A percentile compares a stretch with the other conserved stretches of the same genome.
Evolutionary conservation across 2,888 invertebrate species (phyloP).

Genomic region (Quadroppia sp.): DNA sequence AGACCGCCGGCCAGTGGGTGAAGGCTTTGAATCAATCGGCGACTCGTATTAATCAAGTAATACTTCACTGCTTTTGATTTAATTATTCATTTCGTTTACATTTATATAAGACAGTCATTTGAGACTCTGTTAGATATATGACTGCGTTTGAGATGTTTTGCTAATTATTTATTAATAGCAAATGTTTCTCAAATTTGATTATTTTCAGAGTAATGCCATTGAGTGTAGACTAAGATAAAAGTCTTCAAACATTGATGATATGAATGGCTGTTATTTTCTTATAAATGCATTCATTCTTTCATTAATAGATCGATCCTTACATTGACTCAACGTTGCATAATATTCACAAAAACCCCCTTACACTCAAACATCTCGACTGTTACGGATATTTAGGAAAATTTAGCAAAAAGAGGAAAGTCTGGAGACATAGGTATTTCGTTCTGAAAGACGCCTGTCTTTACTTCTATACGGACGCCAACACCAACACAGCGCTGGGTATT

Average conservation of each 20-base stretch:
- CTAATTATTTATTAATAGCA: no score
- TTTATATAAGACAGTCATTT: not conserved
- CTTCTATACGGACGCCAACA: slow-evolving; percentile 82
- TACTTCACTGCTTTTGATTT: slow-evolving; percentile 38
- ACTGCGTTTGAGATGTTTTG: no score
- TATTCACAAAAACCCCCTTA: slow-evolving; percentile 68
- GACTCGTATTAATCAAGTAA: slow-evolving; percentile 66
- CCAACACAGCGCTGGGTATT: slow-evolving; percentile 80
- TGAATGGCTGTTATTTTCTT: no score
- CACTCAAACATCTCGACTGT: slow-evolving; percentile 79
- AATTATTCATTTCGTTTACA: slow-evolving; percentile 32
- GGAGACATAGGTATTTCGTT: slow-evolving; percentile 88
- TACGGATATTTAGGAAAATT: slow-evolving; percentile 87
- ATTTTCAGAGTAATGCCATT: not conserved
- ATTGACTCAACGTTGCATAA: slow-evolving; percentile 72
- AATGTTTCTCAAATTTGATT: slow-evolving; percentile 33
- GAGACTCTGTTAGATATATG: no score
- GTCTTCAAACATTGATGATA: no score
- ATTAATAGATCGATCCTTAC: slow-evolving; percentile 61
- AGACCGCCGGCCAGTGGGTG: slow-evolving; percentile 65
- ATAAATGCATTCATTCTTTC: not conserved
- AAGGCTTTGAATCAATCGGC: slow-evolving; percentile 73
- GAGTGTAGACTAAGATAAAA: not conserved
- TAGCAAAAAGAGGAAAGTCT: slow-evolving; percentile 65
- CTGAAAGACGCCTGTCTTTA: slow-evolving; percentile 91